phyloP scores from a whole-genome alignment of 2,113 vertebrate genomes.

The Macrotis lagotis region DNA sequence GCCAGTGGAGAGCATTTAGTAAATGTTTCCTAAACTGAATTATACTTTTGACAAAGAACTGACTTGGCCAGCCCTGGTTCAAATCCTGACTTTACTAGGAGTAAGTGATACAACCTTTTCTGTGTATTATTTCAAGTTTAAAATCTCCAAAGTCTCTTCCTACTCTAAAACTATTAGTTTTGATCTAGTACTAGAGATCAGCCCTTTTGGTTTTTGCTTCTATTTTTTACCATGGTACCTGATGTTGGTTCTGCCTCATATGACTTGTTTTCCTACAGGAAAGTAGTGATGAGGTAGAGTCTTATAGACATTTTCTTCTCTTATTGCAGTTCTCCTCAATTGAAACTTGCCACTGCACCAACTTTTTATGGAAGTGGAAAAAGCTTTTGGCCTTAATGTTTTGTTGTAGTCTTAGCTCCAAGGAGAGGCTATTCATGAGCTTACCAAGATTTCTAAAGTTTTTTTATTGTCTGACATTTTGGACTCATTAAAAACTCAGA shows the following conservation, averaged over 20 bases:
- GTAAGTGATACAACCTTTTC: background rate
- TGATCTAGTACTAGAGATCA: background rate
- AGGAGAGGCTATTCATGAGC: background rate
- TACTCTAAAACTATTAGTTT: background rate
- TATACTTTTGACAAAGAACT: background rate
- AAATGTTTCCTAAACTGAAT: background rate
- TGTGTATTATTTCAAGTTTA: background rate
- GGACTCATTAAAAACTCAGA: background rate
- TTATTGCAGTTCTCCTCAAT: background rate
- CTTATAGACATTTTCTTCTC: background rate
- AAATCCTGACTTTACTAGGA: background rate
- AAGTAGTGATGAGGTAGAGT: background rate
- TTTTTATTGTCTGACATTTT: background rate
- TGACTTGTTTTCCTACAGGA: background rate
- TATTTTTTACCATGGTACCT: background rate
- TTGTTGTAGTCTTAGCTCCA: too few relatives aligned
- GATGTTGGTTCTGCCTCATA: background rate
- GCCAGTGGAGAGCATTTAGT: background rate
- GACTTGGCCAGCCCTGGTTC: background rate
- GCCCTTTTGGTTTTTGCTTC: background rate
- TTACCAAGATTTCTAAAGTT: background rate
- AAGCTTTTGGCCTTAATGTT: background rate
- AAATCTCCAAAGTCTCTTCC: background rate
- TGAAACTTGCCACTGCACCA: background rate
- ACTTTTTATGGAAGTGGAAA: background rate